phyloP scores from a whole-genome alignment of 2,888 invertebrate species.

The Sinohyriopsis cumingii region DNA sequence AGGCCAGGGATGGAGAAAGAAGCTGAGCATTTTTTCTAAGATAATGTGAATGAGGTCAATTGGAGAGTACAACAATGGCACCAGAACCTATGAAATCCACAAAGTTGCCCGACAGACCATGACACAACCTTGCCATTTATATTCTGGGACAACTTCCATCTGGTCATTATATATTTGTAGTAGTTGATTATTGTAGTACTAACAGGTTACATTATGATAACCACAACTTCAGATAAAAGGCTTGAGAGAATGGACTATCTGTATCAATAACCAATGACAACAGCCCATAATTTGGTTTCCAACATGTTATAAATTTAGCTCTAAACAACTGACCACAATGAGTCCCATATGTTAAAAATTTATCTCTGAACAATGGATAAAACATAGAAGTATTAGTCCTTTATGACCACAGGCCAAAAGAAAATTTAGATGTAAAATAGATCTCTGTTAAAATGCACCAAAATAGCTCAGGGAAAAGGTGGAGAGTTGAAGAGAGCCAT shows the following conservation, averaged over 20 bases:
- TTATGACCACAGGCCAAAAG: conserved; percentile 37
- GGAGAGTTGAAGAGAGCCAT: conserved; percentile 28
- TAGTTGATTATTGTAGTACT: conserved; percentile 43
- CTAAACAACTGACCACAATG: neutral
- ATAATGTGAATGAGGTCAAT: no score
- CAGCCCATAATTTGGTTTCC: conserved; percentile 25
- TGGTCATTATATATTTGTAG: conserved; percentile 31
- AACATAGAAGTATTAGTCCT: conserved; percentile 26
- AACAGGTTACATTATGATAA: conserved; percentile 28
- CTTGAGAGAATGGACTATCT: conserved; percentile 33
- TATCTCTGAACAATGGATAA: conserved; percentile 24
- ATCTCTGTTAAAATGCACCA: conserved; percentile 31
- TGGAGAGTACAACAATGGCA: no score
- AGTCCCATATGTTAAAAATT: conserved; percentile 17
- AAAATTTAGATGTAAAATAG: conserved; percentile 38
- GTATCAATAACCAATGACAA: conserved; percentile 32
- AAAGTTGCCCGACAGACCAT: no score
- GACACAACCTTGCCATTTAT: no score
- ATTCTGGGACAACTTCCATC: conserved; percentile 27
- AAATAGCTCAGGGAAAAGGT: conserved; percentile 27
- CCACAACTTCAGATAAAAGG: conserved; percentile 19
- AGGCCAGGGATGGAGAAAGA: no score
- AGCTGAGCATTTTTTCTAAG: no score
- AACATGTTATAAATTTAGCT: no score
- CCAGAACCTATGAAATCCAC: no score